A percentile compares a stretch with the other conserved stretches of the same genome.
Conservation (phyloP, 2,797 vertebrate species). For the Tragelaphus eurycerus region DNA sequence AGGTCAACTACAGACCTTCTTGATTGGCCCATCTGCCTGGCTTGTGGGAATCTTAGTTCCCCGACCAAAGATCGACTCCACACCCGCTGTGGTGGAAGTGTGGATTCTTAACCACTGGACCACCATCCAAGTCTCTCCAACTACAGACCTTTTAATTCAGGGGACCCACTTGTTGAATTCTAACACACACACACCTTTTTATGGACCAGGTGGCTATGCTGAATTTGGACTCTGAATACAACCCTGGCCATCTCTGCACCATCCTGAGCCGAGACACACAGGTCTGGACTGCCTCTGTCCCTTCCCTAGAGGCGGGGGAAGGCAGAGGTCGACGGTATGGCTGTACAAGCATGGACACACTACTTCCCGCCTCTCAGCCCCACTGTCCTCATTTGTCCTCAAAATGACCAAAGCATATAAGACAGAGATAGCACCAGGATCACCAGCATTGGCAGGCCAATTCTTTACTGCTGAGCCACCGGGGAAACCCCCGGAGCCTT, state of each 20-base stretch:
- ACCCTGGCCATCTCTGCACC: not conserved
- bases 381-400: not conserved
- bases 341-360: fast-evolving
- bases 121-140: not conserved
- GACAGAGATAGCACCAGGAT: not conserved
- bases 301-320: not conserved
- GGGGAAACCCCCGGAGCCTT: fast-evolving
- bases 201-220: not conserved
- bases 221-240: not conserved
- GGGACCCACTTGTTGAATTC: not conserved
- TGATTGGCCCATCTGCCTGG: not conserved
- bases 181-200: not conserved
- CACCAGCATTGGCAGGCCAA: not conserved
- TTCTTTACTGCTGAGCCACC: not conserved
- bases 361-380: not conserved
- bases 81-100: fast-evolving
- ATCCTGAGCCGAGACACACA: not conserved
- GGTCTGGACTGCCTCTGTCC: not conserved
- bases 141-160: not conserved
- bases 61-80: not conserved
- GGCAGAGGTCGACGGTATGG: too few species aligned
- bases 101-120: not conserved
- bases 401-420: not conserved
- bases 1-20: not conserved
- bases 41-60: not conserved